These are phyloP conservation scores for Ambastaia sidthimunki DNA, from an alignment of 2,797 vertebrate genomes.

Conservation along the genomic window DNA sequence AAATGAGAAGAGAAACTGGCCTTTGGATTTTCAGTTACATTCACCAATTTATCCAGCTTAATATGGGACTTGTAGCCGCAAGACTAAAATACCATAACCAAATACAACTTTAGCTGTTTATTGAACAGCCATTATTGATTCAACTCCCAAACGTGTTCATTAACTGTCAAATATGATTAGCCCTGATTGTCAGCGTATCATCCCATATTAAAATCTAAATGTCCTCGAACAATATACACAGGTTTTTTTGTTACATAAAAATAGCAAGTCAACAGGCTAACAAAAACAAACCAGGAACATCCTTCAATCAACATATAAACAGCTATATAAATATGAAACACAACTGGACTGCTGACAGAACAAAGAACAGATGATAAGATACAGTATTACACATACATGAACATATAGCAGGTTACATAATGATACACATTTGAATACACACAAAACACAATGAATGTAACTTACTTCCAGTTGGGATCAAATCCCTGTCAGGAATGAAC, in stretches of 20 bases:
- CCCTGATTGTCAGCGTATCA: slow-evolving; percentile 65
- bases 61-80: slow-evolving; percentile 72
- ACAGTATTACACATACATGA: too few species aligned
- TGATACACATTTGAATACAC: not conserved
- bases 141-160: not conserved
- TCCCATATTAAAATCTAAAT: slow-evolving; percentile 75
- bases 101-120: not conserved
- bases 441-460: slow-evolving; percentile 62
- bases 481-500: slow-evolving; percentile 91
- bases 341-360: not conserved
- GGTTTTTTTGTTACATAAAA: too few species aligned
- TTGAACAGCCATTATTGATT: not conserved
- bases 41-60: slow-evolving; percentile 76
- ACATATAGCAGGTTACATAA: not conserved
- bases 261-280: too few species aligned
- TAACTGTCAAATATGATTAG: not conserved
- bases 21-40: slow-evolving; percentile 49
- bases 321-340: not conserved
- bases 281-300: too few species aligned
- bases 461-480: slow-evolving; percentile 99
- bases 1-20: slow-evolving; percentile 66
- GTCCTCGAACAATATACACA: slow-evolving; percentile 52
- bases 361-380: not conserved
- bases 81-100: slow-evolving; percentile 13
- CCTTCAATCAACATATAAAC: too few species aligned